Base-by-base conservation (phyloP, 2,888 invertebrate genomes). In the Drosophila stalkeri region DNA sequence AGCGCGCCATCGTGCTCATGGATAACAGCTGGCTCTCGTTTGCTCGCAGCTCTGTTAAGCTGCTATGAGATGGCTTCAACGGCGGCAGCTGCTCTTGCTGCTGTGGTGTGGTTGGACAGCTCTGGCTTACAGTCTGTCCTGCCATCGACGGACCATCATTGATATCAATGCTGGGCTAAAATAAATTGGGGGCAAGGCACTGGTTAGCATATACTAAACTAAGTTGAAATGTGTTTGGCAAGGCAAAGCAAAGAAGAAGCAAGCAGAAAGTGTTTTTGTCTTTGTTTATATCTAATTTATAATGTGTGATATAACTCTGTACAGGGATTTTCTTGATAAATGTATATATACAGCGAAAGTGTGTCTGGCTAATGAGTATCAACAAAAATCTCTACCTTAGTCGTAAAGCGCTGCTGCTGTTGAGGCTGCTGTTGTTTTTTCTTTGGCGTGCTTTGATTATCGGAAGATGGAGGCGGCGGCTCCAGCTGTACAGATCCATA, bases 371-470 rank as follows among this genome's bases (percentile, higher is more conserved):
- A 92, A 82, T 91, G 88, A 61, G 92, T 90, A 80, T 92, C 90
- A 83, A 92, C 80, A 82, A 91, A 92, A 85, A 93, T 80, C 81
- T 92, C 92, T 93, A 92, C 92, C 93, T 93, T 92, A 75, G 92
- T 89, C 52, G 86, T 88, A 83, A 90, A 91, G 12, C 86, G 85
- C 46, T 86, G 86, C 43, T 75, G 69, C 31, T 66, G 67, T 51
- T 41, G 41, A 7, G 20, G 20, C 2, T 44, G 44, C 23, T 20
- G 44, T 2, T 31, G 49, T 12, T 31, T 31, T 33, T 91, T 92
- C 76, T 90, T 92, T 62, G 92, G 92, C 14, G 93, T 92, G 49
- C 92, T 93, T 69, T 92, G 93, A 68, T 91, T 91, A 31, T 75
- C 75, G 3, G 80, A 75, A 1, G 82, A 78, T 0, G 85, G 82